phyloP scores from a whole-genome alignment of 2,113 vertebrate genomes.

The Cinclus mexicanus region DNA sequence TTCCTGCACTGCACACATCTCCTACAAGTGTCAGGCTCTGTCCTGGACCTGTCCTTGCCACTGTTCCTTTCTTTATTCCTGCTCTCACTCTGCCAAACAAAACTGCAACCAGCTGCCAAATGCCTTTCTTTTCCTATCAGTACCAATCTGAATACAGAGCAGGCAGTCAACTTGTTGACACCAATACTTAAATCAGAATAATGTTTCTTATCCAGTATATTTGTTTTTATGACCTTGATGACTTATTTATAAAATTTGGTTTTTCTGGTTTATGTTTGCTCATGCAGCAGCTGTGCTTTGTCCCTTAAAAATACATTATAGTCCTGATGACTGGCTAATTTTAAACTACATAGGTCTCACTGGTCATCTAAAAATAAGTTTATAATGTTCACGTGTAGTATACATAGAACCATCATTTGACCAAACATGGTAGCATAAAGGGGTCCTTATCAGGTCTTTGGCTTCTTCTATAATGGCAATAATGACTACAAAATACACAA shows the following conservation, averaged over 20 bases:
- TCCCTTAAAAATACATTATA: not conserved
- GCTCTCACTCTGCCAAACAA: not conserved
- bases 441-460: not conserved
- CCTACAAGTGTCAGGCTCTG: not conserved
- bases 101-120: not conserved
- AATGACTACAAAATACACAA: not conserved
- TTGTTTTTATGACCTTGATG: slow-evolving; percentile 8
- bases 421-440: slow-evolving; percentile 31
- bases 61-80: not conserved
- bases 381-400: not conserved
- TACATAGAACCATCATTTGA: not conserved
- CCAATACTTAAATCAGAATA: not conserved
- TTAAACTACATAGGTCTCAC: not conserved
- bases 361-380: slow-evolving; percentile 54
- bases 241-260: not conserved
- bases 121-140: not conserved
- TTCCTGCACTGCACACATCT: not conserved
- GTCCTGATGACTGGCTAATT: slow-evolving; percentile 2
- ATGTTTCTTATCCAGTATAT: not conserved
- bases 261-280: slow-evolving; percentile 12
- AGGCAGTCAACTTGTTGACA: not conserved
- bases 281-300: not conserved
- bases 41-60: not conserved
- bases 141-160: not conserved
- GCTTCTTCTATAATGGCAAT: not conserved